A percentile compares a stretch with the other conserved stretches of the same genome.
phyloP scores from a whole-genome alignment of 2,113 vertebrate species.

The Coryphaenoides rupestris region DNA sequence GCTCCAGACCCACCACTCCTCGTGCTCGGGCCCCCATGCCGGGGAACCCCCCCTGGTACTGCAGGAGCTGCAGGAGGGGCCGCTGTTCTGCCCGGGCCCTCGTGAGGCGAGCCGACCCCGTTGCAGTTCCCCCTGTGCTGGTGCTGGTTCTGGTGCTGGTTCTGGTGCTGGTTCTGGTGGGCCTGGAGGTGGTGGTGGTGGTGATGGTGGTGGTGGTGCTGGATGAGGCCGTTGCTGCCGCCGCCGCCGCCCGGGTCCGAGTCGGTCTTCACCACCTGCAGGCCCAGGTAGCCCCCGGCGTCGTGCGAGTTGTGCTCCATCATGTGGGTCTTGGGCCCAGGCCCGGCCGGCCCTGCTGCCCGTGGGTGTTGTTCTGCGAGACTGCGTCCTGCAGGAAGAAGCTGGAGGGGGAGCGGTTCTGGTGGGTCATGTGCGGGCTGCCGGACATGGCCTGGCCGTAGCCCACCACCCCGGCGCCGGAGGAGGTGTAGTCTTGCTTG shows the following conservation, averaged over 20 bases:
- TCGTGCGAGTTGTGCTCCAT: slow-evolving; percentile 76
- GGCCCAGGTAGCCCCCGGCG: slow-evolving; percentile 68
- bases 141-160: slow-evolving; percentile 73
- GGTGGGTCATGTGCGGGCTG: slow-evolving; percentile 88
- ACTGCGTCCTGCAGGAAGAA: slow-evolving; percentile 97
- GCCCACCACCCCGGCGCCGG: slow-evolving; percentile 61
- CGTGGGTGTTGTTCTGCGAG: slow-evolving; percentile 75
- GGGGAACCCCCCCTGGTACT: slow-evolving; percentile 91
- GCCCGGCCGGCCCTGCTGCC: slow-evolving; percentile 62
- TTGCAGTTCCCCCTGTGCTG: slow-evolving; percentile 89
- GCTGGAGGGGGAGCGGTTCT: slow-evolving; percentile 92
- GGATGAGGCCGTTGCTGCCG: slow-evolving; percentile 67
- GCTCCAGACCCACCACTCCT: slow-evolving; percentile 74
- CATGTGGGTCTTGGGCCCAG: slow-evolving; percentile 72
- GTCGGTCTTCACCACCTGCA: slow-evolving; percentile 87
- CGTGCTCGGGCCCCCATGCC: slow-evolving; percentile 80
- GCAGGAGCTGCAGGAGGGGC: slow-evolving; percentile 94
- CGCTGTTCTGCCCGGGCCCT: slow-evolving; percentile 78
- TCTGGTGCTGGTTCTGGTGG: slow-evolving; percentile 72
- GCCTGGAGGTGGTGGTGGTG: slow-evolving; percentile 69
- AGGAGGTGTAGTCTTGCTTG: slow-evolving; percentile 90
- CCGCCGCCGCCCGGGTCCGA: slow-evolving; percentile 75
- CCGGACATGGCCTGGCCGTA: slow-evolving; percentile 89
- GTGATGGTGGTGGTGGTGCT: slow-evolving; percentile 70
- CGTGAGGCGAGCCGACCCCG: slow-evolving; percentile 76